Evolutionary conservation across 2,888 invertebrate species (phyloP).

Genomic region (Sinodicranocentrus sp.): DNA sequence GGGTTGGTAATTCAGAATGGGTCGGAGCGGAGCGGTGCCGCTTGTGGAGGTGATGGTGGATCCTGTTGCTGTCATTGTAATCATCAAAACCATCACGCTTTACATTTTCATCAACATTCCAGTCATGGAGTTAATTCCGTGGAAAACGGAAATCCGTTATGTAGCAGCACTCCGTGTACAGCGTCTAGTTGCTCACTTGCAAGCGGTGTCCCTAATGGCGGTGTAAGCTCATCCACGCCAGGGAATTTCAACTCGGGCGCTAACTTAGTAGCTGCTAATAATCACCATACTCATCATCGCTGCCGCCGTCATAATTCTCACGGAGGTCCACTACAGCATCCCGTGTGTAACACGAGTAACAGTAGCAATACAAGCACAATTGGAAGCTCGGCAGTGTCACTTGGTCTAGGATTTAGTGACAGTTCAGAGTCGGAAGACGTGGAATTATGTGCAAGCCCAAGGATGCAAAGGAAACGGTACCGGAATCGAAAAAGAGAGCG

Average conservation of each 20-base stretch:
- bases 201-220: slow-evolving; percentile 1
- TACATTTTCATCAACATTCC: slow-evolving; percentile 47
- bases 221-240: slow-evolving; percentile 1
- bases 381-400: slow-evolving; percentile 58
- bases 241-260: slow-evolving; percentile 1
- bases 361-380: slow-evolving; percentile 54
- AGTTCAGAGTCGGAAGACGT: slow-evolving; percentile 85
- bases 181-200: slow-evolving; percentile 40
- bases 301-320: slow-evolving; percentile 50
- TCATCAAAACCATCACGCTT: slow-evolving; percentile 28
- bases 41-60: slow-evolving; percentile 46
- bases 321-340: neutral
- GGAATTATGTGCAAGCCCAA: slow-evolving; percentile 89
- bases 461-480: slow-evolving; percentile 84
- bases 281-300: slow-evolving; percentile 48
- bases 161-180: neutral
- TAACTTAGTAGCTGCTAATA: slow-evolving; percentile 33
- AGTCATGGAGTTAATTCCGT: slow-evolving; percentile 27
- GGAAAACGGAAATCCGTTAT: slow-evolving; percentile 32
- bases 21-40: neutral
- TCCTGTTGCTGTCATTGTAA: slow-evolving; percentile 42
- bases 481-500: slow-evolving; percentile 78
- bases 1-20: slow-evolving; percentile 47
- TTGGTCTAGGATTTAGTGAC: slow-evolving; percentile 80
- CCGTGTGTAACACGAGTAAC: slow-evolving; percentile 8